Base-by-base conservation (phyloP, 1,140 invertebrate genomes). In the Goniozus legneri region DNA sequence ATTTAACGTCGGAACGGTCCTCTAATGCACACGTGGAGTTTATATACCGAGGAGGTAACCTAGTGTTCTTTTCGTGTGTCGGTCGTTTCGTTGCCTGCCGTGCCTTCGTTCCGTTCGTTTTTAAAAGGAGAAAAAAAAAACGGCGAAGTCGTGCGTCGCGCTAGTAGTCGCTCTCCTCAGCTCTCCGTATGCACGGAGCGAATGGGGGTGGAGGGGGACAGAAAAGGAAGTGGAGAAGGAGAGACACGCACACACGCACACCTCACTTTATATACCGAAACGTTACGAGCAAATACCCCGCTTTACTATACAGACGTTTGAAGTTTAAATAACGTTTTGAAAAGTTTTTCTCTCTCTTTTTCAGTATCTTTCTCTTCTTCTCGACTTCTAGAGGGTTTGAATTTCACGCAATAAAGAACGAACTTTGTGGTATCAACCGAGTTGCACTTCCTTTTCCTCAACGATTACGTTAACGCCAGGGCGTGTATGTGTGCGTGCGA, bases 131-230 rank as follows among this genome's bases (percentile, higher is more conserved):
- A 33, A 36, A 37, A 53, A 27, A 27, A 6, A 20, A 53, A 35
- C 41, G 35, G 21, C 44, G 47, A 50, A 14, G 38, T 27, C 35
- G 47, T 37, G 47, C 51, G 50, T 53, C 50, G 47, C 47, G 44
- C 51, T 36, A 51, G 37, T 15, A 41, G 22, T 10, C 14, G 6
- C n/a, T n/a, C n/a, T n/a, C 13, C 13, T 8, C 13, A 18, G 34
- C 14, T 10, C 6, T 16, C 7, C 8, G 8, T 7, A 16, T 16
- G 16, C 7, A 14, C 14, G 14, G 8, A 19, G 14, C 3, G 14
- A 16, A 18, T 8, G 13, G 19, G 34, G 34, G 18, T 3, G 13
- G 14, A 16, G 13, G 15, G 15, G 19, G 15, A 18, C 16, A 35
- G 33, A 10, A 16, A 19, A 18, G 8, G 31, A 18, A 18, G 18